Base-by-base conservation (phyloP, 2,113 vertebrate genomes). In the Baryphthengus martii region DNA sequence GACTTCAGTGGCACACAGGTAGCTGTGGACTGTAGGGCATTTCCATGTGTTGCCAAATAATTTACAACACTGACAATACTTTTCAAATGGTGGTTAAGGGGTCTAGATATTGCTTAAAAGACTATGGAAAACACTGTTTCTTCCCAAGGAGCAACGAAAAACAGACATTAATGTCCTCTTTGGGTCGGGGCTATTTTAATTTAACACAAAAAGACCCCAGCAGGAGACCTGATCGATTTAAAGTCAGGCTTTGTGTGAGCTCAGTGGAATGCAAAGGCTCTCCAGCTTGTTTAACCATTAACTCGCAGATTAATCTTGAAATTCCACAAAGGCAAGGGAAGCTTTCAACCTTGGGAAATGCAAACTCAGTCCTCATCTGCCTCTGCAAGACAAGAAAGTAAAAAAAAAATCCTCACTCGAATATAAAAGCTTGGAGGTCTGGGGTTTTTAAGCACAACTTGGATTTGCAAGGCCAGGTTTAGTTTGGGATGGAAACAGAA, bases 281-380 rank as follows among this genome's bases (percentile, higher is more conserved):
- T 40, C 17, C 86, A 73, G 26, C 24, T 84, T 73, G 17, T 86
- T 86, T 80, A 92, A 83, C 44, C 53, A 90, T 61, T 76, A 80
- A 50, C 33, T 52, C 33, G 33, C 13, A 4, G 4, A 39, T 65
- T 73, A 83, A 86, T 53, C 53, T 37, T 16, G 75, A 47, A 88
- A 58, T 14, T 52, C 62, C 10, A 4, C 2, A 62, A 52, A 37
- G 1, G 2, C 16, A 40, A 10, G 37, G 56, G 26, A 82, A 75
- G 33, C 25, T 47, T 63, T 24, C 28, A 17, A 26, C 39, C 14
- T 6, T 5, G 1, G 47, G 74, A 55, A 20, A 53, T 21, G 28
- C 25, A 67, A 88, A 83, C 85, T 76, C n/a, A 52, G 17, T 73
- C 53, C 71, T 31, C 3, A 79, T 31, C 18, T 70, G 37, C 29